Evolutionary conservation across 2,888 invertebrate genomes (phyloP), one percentile per base, ranked within the genome.

Genomic region (Pollenia griseotomentosa): DNA sequence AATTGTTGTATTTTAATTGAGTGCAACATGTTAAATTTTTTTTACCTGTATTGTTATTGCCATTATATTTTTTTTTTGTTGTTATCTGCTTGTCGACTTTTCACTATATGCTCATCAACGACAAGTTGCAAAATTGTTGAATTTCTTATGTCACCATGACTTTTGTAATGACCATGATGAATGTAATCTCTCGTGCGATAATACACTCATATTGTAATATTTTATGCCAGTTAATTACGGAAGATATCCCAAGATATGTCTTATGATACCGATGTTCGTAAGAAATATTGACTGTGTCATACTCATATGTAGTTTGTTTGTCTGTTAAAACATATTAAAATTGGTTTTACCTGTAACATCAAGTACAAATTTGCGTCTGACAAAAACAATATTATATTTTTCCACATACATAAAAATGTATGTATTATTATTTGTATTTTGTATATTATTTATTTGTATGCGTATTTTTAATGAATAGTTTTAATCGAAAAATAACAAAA

Each of bases 91-190:
- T 55, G 70, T 71, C 70, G 14, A 42, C 12, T 71, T 19, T 23
- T 57, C 57, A 57, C 33, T 12, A 23, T 42, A 9, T 42, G 16
- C 12, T 71, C 16, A 44, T 71, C 19, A 71, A 71, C 40, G 44
- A 66, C 10, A 61, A 33, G 14, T 70, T 51, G 70, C 16, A 70
- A 79, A 78, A 66, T 10, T 48, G 55, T 78, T 65, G 10, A 63
- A 55, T 78, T 78, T 78, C 77, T 66, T 78, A 70, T 79, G 79
- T 79, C 70, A 70, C 79, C 79, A 70, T 70, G 73, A 66, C 73
- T 81, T 81, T 74, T 66, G 63, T 80, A 81, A 81, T 81, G 81
- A 81, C 81, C 81, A 57, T 74, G 81, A 81, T 81, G 48, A 48
- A 74, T 81, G 66, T 40, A 74, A 74, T 66, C 46, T 81, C 33